Evolutionary conservation across 2,888 invertebrate genomes (phyloP).

Genomic region (Drosophila emarginata): DNA sequence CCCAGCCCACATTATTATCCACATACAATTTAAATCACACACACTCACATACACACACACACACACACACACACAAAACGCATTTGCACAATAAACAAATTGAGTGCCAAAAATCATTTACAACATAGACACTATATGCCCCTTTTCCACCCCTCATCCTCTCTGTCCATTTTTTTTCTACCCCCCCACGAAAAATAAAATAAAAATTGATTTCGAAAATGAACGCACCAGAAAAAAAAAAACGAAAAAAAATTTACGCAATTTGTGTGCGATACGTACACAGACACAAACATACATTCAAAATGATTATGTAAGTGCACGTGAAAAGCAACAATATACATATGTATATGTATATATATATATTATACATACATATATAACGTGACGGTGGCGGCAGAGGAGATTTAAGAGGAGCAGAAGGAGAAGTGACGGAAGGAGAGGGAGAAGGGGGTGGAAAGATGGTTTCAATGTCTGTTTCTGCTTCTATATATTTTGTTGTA

Average conservation of each 20-base stretch:
- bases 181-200: constrained; percentile 14
- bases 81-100: constrained; percentile 40
- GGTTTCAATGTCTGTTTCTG: constrained; percentile 29
- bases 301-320: constrained; percentile 54
- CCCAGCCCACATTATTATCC: not conserved
- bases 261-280: constrained; percentile 41
- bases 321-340: constrained; percentile 49
- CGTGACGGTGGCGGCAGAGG: not conserved
- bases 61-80: not conserved
- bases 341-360: constrained; percentile 18
- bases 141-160: not conserved
- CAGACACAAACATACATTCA: constrained; percentile 5
- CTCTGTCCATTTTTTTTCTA: not conserved
- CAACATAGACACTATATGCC: constrained; percentile 26
- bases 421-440: not conserved
- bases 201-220: constrained; percentile 49
- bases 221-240: constrained; percentile 44
- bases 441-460: not conserved
- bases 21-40: not conserved
- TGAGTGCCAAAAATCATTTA: constrained; percentile 49
- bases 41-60: not conserved
- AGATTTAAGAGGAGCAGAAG: not conserved
- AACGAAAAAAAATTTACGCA: constrained; percentile 45
- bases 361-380: constrained; percentile 25
- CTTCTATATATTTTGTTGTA: constrained; percentile 18